phyloP scores from a whole-genome alignment of 2,888 invertebrate genomes.

The Drosophila multiciliata region DNA sequence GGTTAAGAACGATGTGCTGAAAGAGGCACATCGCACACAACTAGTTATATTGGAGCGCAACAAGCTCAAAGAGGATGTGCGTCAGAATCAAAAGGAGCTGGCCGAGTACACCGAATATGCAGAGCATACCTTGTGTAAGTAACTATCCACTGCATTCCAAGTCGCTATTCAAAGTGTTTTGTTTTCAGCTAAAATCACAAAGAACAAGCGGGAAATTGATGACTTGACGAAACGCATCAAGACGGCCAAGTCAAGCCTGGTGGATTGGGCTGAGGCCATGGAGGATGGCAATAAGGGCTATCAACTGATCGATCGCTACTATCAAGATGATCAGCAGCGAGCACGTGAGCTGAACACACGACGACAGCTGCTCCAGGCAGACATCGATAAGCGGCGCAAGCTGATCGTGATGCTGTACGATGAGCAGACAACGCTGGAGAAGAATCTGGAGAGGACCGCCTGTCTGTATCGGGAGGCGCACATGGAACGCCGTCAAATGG shows the following conservation, averaged over 20 bases:
- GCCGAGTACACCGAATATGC: conserved; percentile 69
- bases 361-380: conserved; percentile 86
- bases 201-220: conserved; percentile 87
- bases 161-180: not conserved
- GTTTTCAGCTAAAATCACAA: conserved; percentile 86
- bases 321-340: conserved; percentile 89
- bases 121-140: conserved; percentile 79
- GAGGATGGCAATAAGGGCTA: conserved; percentile 89
- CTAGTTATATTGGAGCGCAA: conserved; percentile 84
- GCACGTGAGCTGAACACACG: conserved; percentile 88
- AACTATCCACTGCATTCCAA: no score
- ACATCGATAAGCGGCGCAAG: conserved; percentile 85
- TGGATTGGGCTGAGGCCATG: conserved; percentile 90
- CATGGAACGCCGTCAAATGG: conserved; percentile 88
- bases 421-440: conserved; percentile 87
- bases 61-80: conserved; percentile 78
- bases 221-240: conserved; percentile 88
- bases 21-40: conserved; percentile 87
- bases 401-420: conserved; percentile 85
- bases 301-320: conserved; percentile 89
- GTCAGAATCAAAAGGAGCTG: conserved; percentile 74
- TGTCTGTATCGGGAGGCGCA: conserved; percentile 87
- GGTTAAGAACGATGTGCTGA: conserved; percentile 86
- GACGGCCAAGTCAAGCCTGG: conserved; percentile 87
- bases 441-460: conserved; percentile 86